Base-by-base conservation (phyloP, 2,797 vertebrate genomes). In the Acridotheres tristis region DNA sequence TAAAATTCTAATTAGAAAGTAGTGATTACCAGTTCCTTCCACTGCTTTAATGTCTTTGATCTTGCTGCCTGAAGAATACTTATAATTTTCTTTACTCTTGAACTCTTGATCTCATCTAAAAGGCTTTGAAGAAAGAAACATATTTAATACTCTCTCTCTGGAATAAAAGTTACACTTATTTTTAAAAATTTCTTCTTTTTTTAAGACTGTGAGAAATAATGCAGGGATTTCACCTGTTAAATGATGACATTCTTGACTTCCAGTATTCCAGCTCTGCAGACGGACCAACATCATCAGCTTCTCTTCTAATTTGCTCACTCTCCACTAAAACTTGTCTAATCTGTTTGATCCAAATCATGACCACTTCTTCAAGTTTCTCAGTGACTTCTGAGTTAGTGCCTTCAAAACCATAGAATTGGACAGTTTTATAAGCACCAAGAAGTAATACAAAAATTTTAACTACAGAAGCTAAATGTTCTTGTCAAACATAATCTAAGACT, bases 271-370 rank as follows among this genome's bases (percentile, higher is more conserved):
- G 96, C 93, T 99, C 98, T 18, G 98, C 98, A 26, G 96, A 98
- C 1, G 98, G 98, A 23, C 98, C 98, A 10, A 97, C 97, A n/a
- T 98, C 97, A 72, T 98, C 98, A 12, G 98, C 96, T 93, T 98
- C 98, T 96, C 97, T 98, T 96, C 98, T 98, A 89, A 99, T 98
- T 96, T 98, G 98, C 76, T 98, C 97, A 90, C 97, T 98, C 96
- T 98, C 97, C 13, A 97, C 98, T 94, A 99, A 97, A 74, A 98
- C 96, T 86, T 98, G 98, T 82, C 96, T 98, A 77, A 99, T 98
- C 96, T 98, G 98, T 94, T 97, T 98, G 88, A 97, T 93, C 98
- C 98, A 99, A 92, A 89, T 73, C 14, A 80, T 92, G 40, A 98
- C 82, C 76, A 94, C 97, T 48, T 94, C 95, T 94, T 99, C 98